Evolutionary conservation across 1,140 invertebrate genomes (phyloP).

Genomic region (Lordiphosa stackelbergi): DNA sequence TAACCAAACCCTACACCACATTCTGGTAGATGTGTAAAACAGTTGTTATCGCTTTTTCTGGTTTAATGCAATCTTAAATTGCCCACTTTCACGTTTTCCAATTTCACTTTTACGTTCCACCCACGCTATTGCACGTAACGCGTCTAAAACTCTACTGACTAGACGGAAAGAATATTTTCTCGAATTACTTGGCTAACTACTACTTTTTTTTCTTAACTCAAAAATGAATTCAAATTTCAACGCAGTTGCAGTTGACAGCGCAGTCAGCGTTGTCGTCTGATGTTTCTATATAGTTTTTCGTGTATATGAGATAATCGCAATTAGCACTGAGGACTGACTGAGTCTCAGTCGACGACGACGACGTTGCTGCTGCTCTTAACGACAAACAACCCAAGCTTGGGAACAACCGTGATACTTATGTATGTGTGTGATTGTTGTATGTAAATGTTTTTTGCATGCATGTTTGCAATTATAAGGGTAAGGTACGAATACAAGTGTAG

Average conservation of each 20-base stretch:
- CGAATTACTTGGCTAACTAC: conserved; percentile 48
- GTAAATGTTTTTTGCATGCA: conserved; percentile 62
- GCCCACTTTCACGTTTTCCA: conserved; percentile 13
- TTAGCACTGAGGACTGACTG: conserved; percentile 59
- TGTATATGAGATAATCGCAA: conserved; percentile 73
- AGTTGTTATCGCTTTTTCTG: conserved; percentile 19
- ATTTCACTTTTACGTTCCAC: conserved; percentile 42
- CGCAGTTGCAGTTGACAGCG: conserved; percentile 42
- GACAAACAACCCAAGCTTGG: conserved; percentile 49
- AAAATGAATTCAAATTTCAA: conserved; percentile 73
- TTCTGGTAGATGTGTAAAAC: conserved; percentile 56
- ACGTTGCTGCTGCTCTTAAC: conserved; percentile 18
- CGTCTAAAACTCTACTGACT: conserved; percentile 73
- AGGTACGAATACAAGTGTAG: conserved; percentile 33
- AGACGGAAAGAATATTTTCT: conserved; percentile 66
- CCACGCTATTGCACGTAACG: conserved; percentile 61
- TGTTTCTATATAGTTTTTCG: conserved; percentile 35
- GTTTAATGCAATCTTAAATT: conserved; percentile 6
- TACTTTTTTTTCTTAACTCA: conserved; percentile 40
- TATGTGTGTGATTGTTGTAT: conserved; percentile 36
- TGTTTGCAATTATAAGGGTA: conserved; percentile 69
- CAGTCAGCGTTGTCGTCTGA: conserved; percentile 31
- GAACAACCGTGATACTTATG: conserved; percentile 55
- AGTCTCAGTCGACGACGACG: conserved; percentile 3
- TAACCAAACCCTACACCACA: conserved; percentile 36